These are phyloP conservation scores for Spatulosminthurus flaviceps DNA, from an alignment of 2,888 invertebrate species.

Conservation along the genomic window DNA sequence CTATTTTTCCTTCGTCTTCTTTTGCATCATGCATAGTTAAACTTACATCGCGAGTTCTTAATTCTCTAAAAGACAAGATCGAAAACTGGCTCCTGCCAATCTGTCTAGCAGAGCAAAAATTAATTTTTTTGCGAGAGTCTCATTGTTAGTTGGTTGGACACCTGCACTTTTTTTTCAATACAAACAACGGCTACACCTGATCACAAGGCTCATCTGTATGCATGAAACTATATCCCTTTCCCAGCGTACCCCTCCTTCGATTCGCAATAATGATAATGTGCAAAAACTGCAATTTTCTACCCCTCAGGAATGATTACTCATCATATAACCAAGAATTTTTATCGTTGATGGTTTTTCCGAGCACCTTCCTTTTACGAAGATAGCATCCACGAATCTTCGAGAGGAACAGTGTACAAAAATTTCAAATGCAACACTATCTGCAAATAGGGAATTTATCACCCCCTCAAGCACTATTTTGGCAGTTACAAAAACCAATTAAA, in stretches of 20 bases:
- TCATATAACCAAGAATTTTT: background rate
- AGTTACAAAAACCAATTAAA: too few relatives aligned
- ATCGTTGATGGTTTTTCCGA: background rate
- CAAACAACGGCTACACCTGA: background rate
- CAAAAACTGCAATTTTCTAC: background rate
- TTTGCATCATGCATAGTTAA: too few relatives aligned
- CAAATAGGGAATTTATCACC: too few relatives aligned
- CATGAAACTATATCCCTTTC: background rate
- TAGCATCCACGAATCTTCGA: background rate
- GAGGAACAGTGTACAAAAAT: background rate
- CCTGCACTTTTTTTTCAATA: background rate
- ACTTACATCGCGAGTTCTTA: too few relatives aligned
- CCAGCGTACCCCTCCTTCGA: background rate
- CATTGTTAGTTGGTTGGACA: background rate
- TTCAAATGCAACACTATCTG: too few relatives aligned
- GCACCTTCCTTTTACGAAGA: too few relatives aligned
- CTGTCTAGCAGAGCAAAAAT: background rate
- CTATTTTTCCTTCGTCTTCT: background rate
- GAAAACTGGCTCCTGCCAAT: slow-evolving; percentile 10
- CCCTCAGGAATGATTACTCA: slow-evolving; percentile 10
- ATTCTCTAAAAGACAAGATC: background rate
- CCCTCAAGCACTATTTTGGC: too few relatives aligned
- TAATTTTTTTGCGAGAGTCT: background rate
- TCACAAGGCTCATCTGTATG: background rate
- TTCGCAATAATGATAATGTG: background rate